Evolutionary conservation across 2,113 vertebrate species (phyloP), one percentile per base, ranked within the genome.

Genomic region (Smithornis capensis): DNA sequence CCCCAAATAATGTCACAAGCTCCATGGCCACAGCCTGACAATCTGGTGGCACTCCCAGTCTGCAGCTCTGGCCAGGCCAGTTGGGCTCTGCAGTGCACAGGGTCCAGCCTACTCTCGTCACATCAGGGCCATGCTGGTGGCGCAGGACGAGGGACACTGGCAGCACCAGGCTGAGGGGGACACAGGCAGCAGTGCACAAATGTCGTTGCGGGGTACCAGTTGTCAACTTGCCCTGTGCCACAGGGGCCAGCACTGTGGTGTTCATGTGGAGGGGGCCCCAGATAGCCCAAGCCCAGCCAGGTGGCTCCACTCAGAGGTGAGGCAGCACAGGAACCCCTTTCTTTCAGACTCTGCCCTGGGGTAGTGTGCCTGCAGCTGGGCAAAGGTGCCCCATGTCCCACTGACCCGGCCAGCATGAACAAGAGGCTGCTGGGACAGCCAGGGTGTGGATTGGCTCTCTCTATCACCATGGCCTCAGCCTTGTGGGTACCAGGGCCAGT

Each of bases 371-470:
- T 77, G n/a, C 49, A 44, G 35, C 17, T 57, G 73, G 22, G 33
- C 0, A 1, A 47, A 40, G 24, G 68, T 83, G 38, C 18, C 9
- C 40, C 0, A 0, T 47, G 57, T 64, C 33, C 79, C 33, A 1
- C 31, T 45, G 50, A 40, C 37, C 17, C 19, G 62, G n/a, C 3
- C 8, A 73, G 45, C 31, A 6, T 1, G 35, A 42, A 35, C 49
- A 68, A 29, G 21, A 60, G 49, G 42, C 63, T 76, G 33, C 71
- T 62, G 55, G 76, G 19, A 21, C 25, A 45, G 49, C 19, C 1
- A 2, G 47, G 12, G 9, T 28, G 56, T 0, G 0, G 22, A 22
- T 45, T 56, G 73, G 82, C 27, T 5, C 0, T 69, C 57, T 23
- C 31, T 28, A 21, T 29, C 13, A 23, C 7, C 0, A 0, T 14